These are phyloP conservation scores for Drosophila longiperda DNA, from an alignment of 2,888 invertebrate species.

Conservation along the genomic window DNA sequence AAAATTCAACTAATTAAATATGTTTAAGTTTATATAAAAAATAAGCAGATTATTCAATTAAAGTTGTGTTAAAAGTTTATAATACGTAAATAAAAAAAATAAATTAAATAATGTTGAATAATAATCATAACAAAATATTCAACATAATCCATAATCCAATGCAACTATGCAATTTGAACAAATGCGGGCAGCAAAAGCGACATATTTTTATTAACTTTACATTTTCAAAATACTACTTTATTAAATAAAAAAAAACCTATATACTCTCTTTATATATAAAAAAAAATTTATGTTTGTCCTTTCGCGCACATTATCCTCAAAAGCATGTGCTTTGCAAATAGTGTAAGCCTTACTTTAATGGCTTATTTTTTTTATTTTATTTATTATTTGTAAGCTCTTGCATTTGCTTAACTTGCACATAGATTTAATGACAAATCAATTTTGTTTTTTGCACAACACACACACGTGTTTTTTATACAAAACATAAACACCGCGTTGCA, in stretches of 20 bases:
- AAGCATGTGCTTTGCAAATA: conserved; percentile 20
- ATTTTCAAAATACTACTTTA: neutral
- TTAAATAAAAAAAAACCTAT: neutral
- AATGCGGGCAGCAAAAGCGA: neutral
- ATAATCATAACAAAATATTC: neutral
- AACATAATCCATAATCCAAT: neutral
- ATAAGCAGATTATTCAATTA: neutral
- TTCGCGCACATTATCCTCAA: conserved; percentile 12
- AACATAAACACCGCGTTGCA: conserved; percentile 19
- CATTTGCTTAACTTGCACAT: conserved; percentile 4
- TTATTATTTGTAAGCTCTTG: conserved; percentile 5
- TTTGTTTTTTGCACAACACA: neutral
- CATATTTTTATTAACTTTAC: neutral
- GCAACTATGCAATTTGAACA: neutral
- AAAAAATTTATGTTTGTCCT: neutral
- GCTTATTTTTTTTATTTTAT: conserved; percentile 17
- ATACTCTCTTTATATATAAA: neutral
- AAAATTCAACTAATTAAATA: neutral
- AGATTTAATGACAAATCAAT: conserved; percentile 6
- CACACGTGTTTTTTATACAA: conserved; percentile 1
- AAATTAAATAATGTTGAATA: neutral
- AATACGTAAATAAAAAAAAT: neutral
- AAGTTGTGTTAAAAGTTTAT: neutral
- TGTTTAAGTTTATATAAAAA: neutral
- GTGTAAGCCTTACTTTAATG: neutral